Evolutionary conservation across 2,113 vertebrate genomes (phyloP), one percentile per base, ranked within the genome.

Genomic region (Heteronetta atricapilla): DNA sequence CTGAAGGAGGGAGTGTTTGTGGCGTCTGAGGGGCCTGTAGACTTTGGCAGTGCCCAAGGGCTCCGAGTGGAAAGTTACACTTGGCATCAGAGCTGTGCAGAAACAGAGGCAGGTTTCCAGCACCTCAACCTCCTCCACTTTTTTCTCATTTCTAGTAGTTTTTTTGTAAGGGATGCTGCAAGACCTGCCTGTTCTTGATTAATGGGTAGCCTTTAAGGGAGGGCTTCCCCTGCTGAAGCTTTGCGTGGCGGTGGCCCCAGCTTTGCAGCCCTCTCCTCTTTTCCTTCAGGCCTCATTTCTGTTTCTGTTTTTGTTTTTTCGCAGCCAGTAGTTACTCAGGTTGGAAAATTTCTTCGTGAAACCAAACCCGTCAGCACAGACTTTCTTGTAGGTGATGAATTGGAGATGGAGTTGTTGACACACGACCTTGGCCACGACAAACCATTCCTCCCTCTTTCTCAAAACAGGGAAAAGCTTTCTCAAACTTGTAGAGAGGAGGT

Each of bases 21-120:
- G 80, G 94, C 38, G 74, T 94, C 90, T 93, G 79, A 80, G 94
- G 87, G 93, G 90, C 82, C 93, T 96, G 97, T 95, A 86, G 96
- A 91, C 87, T 97, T 97, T 97, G 97, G 95, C 96, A 97, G 52
- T 81, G 90, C 85, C 96, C 34, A 1, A 64, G 87, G 75, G 48
- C 89, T 94, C 90, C 2, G 2, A 90, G 86, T 94, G 97, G 95
- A 97, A 97, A 97, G 94, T 97, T 97, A 96, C 94, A 90, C 87
- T 97, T 97, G 96, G 97, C 95, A 63, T 95, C 72, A 48, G 69
- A 80, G 89, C 34, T 12, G 53, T 34, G 33, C 26, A 94, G 94
- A 89, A 94, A 80, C n/a, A 88, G 68, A 91, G 90, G 90, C 80
- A 67, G 38, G 36, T 78, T 86, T 97, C 88, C 94, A 95, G 89